A percentile compares a stretch with the other conserved stretches of the same genome.
Conservation (phyloP, 2,113 vertebrate genomes). For the Marmota flaviventris region DNA sequence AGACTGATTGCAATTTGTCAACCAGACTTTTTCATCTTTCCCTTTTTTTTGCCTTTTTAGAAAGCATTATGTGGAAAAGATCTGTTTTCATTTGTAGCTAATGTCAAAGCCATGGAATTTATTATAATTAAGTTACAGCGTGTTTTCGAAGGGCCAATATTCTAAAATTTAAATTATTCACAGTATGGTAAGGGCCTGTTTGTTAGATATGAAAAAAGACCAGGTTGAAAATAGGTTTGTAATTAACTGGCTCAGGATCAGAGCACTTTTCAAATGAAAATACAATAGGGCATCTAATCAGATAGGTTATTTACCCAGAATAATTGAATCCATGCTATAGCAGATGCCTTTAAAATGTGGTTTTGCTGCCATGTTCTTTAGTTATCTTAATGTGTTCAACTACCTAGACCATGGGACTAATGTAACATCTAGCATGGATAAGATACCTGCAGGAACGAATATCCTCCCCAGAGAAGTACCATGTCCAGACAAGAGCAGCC, state of each 20-base stretch:
- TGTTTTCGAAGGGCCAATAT: constrained; percentile 53
- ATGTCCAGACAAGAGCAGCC: background rate
- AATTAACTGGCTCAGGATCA: constrained; percentile 79
- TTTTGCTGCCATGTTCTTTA: constrained; percentile 32
- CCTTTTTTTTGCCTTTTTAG: constrained; percentile 47
- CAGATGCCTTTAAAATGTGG: constrained; percentile 59
- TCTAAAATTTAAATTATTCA: constrained; percentile 69
- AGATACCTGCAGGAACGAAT: background rate
- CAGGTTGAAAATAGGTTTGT: constrained; percentile 74
- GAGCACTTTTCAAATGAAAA: constrained; percentile 77
- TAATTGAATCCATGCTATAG: constrained; percentile 73
- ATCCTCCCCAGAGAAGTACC: background rate
- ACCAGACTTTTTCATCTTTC: constrained; percentile 52
- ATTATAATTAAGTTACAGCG: constrained; percentile 68
- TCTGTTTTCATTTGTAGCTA: constrained; percentile 72
- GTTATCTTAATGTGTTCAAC: background rate
- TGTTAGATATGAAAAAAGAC: constrained; percentile 61
- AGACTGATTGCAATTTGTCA: constrained; percentile 68
- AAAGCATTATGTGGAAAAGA: constrained; percentile 46
- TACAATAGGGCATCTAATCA: constrained; percentile 76
- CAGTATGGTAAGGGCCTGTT: constrained; percentile 52
- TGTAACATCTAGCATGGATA: background rate
- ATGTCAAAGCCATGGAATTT: constrained; percentile 62
- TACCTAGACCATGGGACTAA: background rate
- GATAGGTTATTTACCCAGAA: constrained; percentile 73